Percentiles rank a stretch among this genome's conserved stretches.
phyloP scores from a whole-genome alignment of 2,888 invertebrate species.

The Steromphala cineraria region DNA sequence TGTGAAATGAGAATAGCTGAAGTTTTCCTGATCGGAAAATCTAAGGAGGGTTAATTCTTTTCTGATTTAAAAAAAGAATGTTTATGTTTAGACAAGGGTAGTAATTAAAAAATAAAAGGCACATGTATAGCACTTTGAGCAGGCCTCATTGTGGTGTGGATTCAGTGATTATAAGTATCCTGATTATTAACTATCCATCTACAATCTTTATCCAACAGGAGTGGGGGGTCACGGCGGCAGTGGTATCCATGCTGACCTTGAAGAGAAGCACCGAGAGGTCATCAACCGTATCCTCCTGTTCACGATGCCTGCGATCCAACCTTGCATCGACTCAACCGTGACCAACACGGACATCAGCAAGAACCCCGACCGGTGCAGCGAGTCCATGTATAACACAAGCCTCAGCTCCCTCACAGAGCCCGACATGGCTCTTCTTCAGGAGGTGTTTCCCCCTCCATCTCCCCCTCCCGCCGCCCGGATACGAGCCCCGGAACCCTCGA shows the following conservation, averaged over 20 bases:
- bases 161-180: too few relatives aligned
- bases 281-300: slow-evolving; percentile 66
- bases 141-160: too few relatives aligned
- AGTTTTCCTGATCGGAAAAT: too few relatives aligned
- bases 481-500: not conserved
- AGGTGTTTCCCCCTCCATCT: not conserved
- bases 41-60: too few relatives aligned
- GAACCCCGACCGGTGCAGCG: slow-evolving; percentile 23
- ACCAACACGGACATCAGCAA: slow-evolving; percentile 36
- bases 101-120: too few relatives aligned
- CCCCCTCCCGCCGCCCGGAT: not conserved
- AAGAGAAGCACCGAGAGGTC: slow-evolving; percentile 72
- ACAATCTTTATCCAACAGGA: slow-evolving; percentile 49
- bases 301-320: slow-evolving; percentile 58
- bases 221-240: slow-evolving; percentile 75
- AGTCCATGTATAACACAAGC: slow-evolving; percentile 29
- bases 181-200: too few relatives aligned
- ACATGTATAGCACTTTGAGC: too few relatives aligned
- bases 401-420: slow-evolving; percentile 37
- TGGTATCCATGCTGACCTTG: slow-evolving; percentile 72
- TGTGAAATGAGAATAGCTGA: too few relatives aligned
- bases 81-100: too few relatives aligned
- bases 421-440: slow-evolving; percentile 10
- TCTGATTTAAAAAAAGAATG: too few relatives aligned
- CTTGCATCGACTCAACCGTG: slow-evolving; percentile 47